Base-by-base conservation (phyloP, 2,113 vertebrate species). In the Sorex fumeus region DNA sequence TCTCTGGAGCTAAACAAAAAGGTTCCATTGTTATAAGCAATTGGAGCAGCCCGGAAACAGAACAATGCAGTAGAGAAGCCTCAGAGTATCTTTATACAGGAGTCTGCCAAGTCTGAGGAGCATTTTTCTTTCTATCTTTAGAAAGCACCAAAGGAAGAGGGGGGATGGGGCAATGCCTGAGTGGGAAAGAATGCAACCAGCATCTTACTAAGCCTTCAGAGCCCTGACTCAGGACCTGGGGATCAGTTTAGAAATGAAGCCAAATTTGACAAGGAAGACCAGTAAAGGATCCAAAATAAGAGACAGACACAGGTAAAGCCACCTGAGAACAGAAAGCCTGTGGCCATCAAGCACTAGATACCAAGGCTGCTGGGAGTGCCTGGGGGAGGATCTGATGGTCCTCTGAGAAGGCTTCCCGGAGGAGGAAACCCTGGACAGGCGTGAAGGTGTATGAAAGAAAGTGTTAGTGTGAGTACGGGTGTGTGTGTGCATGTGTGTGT, bases 1-100 rank as follows among this genome's bases (percentile, higher is more conserved):
- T 97, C 99, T 98, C 97, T 99, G 99, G 47, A 99, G 98, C 99
- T 99, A 66, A 57, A 87, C 4, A 0, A 27, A 0, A 75, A 4
- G 16, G 0, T 0, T 3, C 0, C 57, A 43, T 53, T 0, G 8
- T 96, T 7, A 47, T 1, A 23, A 87, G 50, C 76, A 92, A 47
- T 53, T 66, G 64, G 28, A 72, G 67, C 19, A 50, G 50, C 34
- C 43, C 36, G 23, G 13, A 85, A 78, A 71, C 64, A 93, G 69
- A 50, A 28, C 1, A 77, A 45, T 72, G 13, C 13, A 79, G 8
- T 43, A 27, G 83, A 84, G 91, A 66, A 45, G 16, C 79, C 36
- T 84, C 70, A 4, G 67, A 47, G 74, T 77, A 64, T 62, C 60
- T 69, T 88, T 90, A 79, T 62, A 72, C 30, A 30, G 36, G 82